These are phyloP conservation scores for Drosophila pallidifrons DNA, from an alignment of 1,140 invertebrate genomes.

Conservation along the genomic window DNA sequence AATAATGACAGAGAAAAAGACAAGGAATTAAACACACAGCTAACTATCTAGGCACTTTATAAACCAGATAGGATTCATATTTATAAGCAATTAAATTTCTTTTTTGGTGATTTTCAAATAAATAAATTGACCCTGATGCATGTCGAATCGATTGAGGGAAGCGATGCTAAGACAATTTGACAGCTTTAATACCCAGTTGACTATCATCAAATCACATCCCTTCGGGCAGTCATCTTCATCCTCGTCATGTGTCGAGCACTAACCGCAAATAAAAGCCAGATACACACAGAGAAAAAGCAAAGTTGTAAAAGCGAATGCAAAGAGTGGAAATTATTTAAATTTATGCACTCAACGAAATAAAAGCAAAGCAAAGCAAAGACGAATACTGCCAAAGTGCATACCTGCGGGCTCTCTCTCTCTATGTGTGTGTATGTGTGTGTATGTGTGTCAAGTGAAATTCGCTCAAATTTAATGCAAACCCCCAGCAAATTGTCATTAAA, in stretches of 20 bases:
- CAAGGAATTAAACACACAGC: slow-evolving; percentile 2
- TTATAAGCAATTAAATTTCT: slow-evolving; percentile 31
- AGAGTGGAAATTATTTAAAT: slow-evolving; percentile 76
- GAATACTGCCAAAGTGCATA: slow-evolving; percentile 28
- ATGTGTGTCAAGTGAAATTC: slow-evolving; percentile 76
- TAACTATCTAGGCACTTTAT: neutral
- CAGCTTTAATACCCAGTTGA: slow-evolving; percentile 13
- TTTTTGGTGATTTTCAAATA: slow-evolving; percentile 1
- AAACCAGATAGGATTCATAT: slow-evolving; percentile 13
- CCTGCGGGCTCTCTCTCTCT: neutral
- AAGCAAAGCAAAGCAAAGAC: slow-evolving; percentile 18
- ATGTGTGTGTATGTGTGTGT: slow-evolving; percentile 5
- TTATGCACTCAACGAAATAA: slow-evolving; percentile 54
- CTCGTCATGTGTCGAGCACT: slow-evolving; percentile 25
- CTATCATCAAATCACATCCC: neutral
- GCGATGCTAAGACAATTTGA: neutral
- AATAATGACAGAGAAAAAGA: slow-evolving; percentile 62
- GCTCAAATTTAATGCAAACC: slow-evolving; percentile 75
- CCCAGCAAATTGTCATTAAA: slow-evolving; percentile 82
- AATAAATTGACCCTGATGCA: neutral
- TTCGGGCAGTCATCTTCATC: neutral
- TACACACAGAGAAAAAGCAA: slow-evolving; percentile 22
- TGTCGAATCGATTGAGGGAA: slow-evolving; percentile 6
- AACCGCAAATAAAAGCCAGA: slow-evolving; percentile 35
- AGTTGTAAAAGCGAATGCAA: slow-evolving; percentile 56